Evolutionary conservation across 2,797 vertebrate species (phyloP), one percentile per base, ranked within the genome.

Genomic region (Crax fasciolata): DNA sequence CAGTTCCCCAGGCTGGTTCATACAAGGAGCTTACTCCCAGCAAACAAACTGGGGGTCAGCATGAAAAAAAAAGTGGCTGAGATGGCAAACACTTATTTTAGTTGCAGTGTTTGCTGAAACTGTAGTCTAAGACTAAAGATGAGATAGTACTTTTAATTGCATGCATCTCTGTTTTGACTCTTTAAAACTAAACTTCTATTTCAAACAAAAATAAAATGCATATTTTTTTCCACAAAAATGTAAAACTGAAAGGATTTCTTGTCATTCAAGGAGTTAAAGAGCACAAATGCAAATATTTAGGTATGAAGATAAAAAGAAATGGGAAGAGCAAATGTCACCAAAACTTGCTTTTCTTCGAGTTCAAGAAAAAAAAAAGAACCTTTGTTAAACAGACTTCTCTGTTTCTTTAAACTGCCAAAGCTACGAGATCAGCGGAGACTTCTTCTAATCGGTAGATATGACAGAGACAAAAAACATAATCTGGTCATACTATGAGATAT

Each of bases 391-490:
- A 94, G 70, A 73, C 23, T 72, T 63, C 46, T 72, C 51, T 55
- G 24, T 14, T 78, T 81, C 85, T 81, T 93, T 49, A 89, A 79
- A 76, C 21, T 84, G 83, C 59, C 87, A 79, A 79, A 86, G 23
- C 38, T 57, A 39, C 66, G 71, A 84, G 30, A 84, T 84, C 32
- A 93, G 59, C 20, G 39, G 71, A 96, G 80, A 44, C 55, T n/a
- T 84, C 4, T 3, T 86, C n/a, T 48, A 58, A 16, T 14, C 30
- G 20, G 43, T 7, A 81, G 46, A 17, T 70, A 43, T 73, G 51
- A 70, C 35, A 14, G 35, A 90, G 24, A 72, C 28, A 39, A 75
- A 65, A 72, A 78, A 61, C 6, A 43, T 81, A 44, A 79, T 48
- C 66, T 63, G 20, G 16, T 66, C 43, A 20, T 17, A n/a, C 62